phyloP scores from a whole-genome alignment of 2,888 invertebrate species.

The Phaonia tiefii region DNA sequence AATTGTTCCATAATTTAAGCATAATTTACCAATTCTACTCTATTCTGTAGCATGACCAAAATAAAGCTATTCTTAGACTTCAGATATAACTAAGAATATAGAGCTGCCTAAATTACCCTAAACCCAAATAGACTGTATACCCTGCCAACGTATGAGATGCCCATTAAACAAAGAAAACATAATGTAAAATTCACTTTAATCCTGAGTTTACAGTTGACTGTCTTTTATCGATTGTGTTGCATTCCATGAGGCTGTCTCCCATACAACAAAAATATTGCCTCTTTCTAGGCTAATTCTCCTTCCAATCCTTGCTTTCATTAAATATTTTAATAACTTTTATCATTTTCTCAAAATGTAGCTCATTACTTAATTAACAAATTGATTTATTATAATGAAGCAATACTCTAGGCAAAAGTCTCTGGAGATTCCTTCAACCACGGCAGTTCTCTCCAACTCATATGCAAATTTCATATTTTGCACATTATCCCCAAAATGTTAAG shows the following conservation, averaged over 20 bases:
- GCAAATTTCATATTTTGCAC: constrained; percentile 70
- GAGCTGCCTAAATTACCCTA: too few species aligned
- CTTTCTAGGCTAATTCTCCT: background rate
- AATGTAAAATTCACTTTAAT: too few species aligned
- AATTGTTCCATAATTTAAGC: too few species aligned
- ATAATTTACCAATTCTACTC: too few species aligned
- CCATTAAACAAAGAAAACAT: too few species aligned
- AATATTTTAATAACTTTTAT: constrained; percentile 19
- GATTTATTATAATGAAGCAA: constrained; percentile 77
- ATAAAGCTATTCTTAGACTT: too few species aligned
- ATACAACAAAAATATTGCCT: background rate
- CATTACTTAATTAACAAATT: constrained; percentile 77
- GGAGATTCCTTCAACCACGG: constrained; percentile 19
- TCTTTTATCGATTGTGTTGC: too few species aligned
- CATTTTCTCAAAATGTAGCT: constrained; percentile 24
- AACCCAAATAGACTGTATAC: too few species aligned
- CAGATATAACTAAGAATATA: too few species aligned
- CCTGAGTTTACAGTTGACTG: too few species aligned
- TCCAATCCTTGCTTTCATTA: background rate
- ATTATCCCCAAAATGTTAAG: constrained; percentile 58
- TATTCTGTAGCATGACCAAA: too few species aligned
- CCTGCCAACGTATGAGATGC: too few species aligned
- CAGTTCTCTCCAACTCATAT: constrained; percentile 70
- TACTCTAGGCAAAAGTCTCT: constrained; percentile 68
- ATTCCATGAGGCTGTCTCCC: background rate